Conservation (phyloP, 2,888 invertebrate species). For the Ametastegia equiseti region DNA sequence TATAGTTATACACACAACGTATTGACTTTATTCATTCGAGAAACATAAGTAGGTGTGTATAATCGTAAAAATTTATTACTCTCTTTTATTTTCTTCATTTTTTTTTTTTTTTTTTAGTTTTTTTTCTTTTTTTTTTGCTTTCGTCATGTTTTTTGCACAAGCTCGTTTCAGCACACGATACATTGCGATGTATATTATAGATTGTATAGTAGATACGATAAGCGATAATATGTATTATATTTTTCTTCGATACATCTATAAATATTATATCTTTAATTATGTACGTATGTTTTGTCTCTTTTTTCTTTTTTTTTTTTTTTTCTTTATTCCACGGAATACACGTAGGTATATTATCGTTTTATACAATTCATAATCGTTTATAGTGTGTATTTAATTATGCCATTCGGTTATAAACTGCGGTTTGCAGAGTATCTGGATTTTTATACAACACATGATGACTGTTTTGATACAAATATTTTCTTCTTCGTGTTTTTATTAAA, state of each 20-base stretch:
- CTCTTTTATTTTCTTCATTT: background rate
- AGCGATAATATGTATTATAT: too few relatives aligned
- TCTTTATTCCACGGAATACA: too few relatives aligned
- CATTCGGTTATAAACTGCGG: background rate
- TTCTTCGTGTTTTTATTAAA: background rate
- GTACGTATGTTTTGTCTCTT: too few relatives aligned
- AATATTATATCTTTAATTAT: background rate
- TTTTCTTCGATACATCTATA: too few relatives aligned
- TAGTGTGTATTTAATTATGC: background rate
- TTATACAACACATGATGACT: background rate
- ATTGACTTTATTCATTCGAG: background rate
- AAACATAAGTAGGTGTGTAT: background rate
- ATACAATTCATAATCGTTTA: background rate
- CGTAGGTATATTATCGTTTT: background rate
- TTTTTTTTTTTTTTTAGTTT: background rate
- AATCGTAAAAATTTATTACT: constrained; percentile 2
- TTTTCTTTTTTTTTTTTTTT: too few relatives aligned
- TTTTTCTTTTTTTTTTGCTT: background rate
- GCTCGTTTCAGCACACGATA: background rate
- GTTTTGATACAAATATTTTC: background rate
- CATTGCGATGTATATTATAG: background rate
- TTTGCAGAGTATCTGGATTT: background rate
- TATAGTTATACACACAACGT: too few relatives aligned
- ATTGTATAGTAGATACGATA: background rate
- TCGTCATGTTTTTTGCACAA: background rate